Evolutionary conservation across 2,888 invertebrate species (phyloP).

Genomic region (Gandaritis pyraliata): DNA sequence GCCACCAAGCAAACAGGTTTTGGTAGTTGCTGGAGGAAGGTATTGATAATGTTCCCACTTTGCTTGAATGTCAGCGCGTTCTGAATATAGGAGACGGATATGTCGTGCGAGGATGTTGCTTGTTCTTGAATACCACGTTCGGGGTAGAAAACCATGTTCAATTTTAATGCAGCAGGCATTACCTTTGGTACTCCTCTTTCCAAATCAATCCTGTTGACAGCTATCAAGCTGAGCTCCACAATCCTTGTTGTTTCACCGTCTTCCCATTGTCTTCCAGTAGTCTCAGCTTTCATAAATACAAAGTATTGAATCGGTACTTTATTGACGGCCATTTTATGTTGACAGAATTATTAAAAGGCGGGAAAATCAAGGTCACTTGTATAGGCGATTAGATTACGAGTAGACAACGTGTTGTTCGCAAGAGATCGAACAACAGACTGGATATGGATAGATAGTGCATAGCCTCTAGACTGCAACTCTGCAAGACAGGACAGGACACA

Average conservation of each 20-base stretch:
- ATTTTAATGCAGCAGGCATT: slow-evolving; percentile 12
- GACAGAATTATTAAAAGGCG: neutral
- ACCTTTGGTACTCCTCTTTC: neutral
- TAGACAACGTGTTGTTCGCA: neutral
- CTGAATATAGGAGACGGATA: slow-evolving; percentile 4
- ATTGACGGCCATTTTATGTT: slow-evolving; percentile 14
- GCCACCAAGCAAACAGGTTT: slow-evolving; percentile 23
- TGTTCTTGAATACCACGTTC: slow-evolving; percentile 10
- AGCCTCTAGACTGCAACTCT: too few relatives aligned
- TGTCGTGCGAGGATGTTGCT: slow-evolving; percentile 7
- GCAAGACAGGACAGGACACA: too few relatives aligned
- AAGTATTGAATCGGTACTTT: slow-evolving; percentile 16
- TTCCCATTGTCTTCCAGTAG: slow-evolving; percentile 19
- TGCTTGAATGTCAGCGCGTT: slow-evolving; percentile 9
- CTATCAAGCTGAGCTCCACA: slow-evolving; percentile 18
- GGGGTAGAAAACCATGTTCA: slow-evolving; percentile 15
- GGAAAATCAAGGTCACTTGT: slow-evolving; percentile 6
- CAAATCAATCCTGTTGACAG: slow-evolving; percentile 17
- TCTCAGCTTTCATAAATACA: slow-evolving; percentile 24
- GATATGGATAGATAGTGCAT: too few relatives aligned
- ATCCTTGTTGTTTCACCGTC: slow-evolving; percentile 17
- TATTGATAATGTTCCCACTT: slow-evolving; percentile 4
- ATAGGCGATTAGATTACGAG: neutral
- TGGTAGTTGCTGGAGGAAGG: slow-evolving; percentile 15
- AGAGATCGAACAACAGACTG: too few relatives aligned